Evolutionary conservation across 30 jellyfish, hydroid and myxozoan genomes (phyloP).

Genomic region (Pseudorhiza aurosa): DNA sequence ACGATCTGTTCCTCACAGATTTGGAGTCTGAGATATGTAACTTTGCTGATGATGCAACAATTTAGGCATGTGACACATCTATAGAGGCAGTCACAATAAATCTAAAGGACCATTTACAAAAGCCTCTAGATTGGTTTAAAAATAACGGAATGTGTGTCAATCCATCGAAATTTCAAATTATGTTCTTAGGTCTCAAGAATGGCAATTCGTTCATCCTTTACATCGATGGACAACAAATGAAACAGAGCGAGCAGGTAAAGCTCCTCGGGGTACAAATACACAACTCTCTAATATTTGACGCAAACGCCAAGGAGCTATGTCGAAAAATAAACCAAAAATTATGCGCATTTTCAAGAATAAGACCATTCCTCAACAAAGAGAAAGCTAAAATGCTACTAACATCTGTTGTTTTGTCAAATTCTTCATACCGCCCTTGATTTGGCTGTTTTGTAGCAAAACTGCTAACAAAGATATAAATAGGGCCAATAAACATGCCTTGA

Average conservation of each 20-base stretch:
- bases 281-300: background rate
- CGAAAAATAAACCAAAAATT: background rate
- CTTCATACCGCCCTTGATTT: background rate
- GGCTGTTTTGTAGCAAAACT: conserved; percentile 37
- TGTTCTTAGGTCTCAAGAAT: conserved; percentile 22
- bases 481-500: conserved; percentile 29
- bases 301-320: background rate
- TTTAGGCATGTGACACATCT: conserved; percentile 17
- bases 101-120: conserved; percentile 22
- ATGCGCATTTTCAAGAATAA: background rate
- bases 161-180: conserved; percentile 16
- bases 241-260: conserved; percentile 10
- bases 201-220: background rate
- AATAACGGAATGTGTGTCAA: conserved; percentile 31
- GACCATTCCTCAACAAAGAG: background rate
- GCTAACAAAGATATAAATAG: conserved; percentile 30
- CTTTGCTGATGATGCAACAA: conserved; percentile 34
- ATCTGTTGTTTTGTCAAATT: conserved; percentile 8
- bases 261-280: background rate
- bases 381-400: conserved; percentile 4
- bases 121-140: background rate
- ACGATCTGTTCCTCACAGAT: conserved; percentile 26
- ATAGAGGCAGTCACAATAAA: conserved; percentile 7
- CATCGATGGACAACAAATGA: background rate
- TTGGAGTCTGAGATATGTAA: conserved; percentile 25